Evolutionary conservation across 1,140 invertebrate genomes (phyloP), one percentile per base, ranked within the genome.

Genomic region (Cepaea nemoralis): DNA sequence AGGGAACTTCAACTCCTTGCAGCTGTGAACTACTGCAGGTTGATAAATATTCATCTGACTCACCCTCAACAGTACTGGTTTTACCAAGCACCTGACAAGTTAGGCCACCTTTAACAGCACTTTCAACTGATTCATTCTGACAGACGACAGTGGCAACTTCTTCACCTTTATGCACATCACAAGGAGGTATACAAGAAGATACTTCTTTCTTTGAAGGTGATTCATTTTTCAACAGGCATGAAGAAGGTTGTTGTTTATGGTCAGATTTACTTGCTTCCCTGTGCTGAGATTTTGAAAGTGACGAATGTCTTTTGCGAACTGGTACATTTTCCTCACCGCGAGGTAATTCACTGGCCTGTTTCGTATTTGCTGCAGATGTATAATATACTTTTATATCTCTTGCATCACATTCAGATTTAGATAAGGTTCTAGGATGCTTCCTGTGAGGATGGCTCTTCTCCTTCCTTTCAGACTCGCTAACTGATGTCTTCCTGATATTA

Each of bases 331-430:
- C 71, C 45, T 45, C 73, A 37, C 42, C 45, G 16, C 33, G 27
- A 45, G 42, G 31, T 16, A 55, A 6, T 12, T 45, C 73, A 16
- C 1, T 50, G 0, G 73, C 33, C 10, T 75, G 27, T 45, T 50
- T 42, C 1, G 0, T 35, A 16, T 75, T 37, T 42, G 35, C 50
- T 35, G 73, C 6, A 19, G 73, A 50, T 35, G 39, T 37, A 33
- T 75, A 45, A 27, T 35, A 27, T n/a, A 22, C 48, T 75, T 75
- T 75, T 24, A 5, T 48, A 10, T n/a, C 73, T 75, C 42, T 77
- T 3, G 22, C 50, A 24, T 77, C 75, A 77, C 19, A 24, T 8
- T 63, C 75, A 37, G 75, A 2, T 66, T 66, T 77, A 22, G 50
- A 59, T 77, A 55, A 63, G 16, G 50, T 37, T 27, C 59, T 77